A percentile compares a stretch with the other conserved stretches of the same genome.
Conservation (phyloP, 2,797 vertebrate species). For the Parauchenoglanis ngamensis region DNA sequence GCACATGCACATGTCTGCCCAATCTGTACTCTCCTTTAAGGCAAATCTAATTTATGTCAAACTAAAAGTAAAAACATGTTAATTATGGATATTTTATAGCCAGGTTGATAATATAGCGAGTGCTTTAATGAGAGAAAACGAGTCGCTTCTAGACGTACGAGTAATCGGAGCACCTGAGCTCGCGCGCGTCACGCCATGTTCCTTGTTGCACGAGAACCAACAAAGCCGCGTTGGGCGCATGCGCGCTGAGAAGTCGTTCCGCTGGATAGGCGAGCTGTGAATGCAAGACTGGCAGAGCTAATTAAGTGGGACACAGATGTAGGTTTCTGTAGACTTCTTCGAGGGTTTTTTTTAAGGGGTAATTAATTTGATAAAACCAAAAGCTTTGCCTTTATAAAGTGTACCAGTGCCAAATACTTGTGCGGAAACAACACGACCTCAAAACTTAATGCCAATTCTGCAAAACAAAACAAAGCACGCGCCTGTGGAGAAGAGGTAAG, state of each 20-base stretch:
- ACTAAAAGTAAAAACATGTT: neutral
- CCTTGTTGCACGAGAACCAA: conserved; percentile 28
- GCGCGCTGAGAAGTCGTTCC: conserved; percentile 42
- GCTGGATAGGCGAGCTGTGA: conserved; percentile 19
- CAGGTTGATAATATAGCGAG: neutral
- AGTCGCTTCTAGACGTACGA: neutral
- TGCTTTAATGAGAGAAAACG: neutral
- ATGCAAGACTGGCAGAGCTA: conserved; percentile 17
- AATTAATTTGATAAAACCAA: neutral
- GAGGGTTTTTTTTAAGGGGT: neutral
- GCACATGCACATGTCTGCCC: neutral
- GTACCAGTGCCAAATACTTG: neutral
- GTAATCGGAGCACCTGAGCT: conserved; percentile 47
- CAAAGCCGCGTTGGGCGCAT: conserved; percentile 51
- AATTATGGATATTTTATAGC: neutral
- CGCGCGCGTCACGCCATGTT: conserved; percentile 49
- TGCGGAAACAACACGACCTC: conserved; percentile 5
- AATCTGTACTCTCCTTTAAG: neutral
- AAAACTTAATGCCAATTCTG: conserved; percentile 29
- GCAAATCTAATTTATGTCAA: neutral
- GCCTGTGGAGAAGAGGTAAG: neutral
- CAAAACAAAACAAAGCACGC: conserved; percentile 11
- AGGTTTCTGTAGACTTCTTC: neutral
- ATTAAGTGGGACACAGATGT: neutral
- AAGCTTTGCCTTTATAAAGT: conserved; percentile 1